These are phyloP conservation scores for Zosterops lateralis DNA, from an alignment of 2,113 vertebrate species.

Conservation along the genomic window DNA sequence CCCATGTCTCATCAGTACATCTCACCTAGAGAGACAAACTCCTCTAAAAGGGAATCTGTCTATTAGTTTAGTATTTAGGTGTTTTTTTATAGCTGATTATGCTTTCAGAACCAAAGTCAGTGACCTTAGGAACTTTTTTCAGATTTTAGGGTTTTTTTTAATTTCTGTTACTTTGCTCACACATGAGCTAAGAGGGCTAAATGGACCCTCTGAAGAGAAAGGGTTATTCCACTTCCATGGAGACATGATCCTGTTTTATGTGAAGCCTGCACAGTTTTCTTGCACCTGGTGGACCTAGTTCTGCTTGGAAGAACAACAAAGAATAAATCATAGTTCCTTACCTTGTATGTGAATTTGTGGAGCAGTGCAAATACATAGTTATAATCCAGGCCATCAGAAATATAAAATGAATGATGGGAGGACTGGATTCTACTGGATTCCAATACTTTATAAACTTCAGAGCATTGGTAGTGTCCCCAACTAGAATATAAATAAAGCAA, in stretches of 20 bases:
- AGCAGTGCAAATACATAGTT: not conserved
- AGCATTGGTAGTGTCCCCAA: not conserved
- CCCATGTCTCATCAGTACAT: not conserved
- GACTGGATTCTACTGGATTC: not conserved
- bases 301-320: not conserved
- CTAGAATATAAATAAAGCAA: conserved; percentile 48
- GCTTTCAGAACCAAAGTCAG: not conserved
- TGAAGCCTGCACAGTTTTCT: not conserved
- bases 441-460: not conserved
- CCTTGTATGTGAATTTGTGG: not conserved
- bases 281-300: not conserved
- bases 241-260: not conserved
- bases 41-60: not conserved
- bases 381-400: not conserved
- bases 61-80: not conserved
- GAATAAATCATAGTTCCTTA: not conserved
- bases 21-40: not conserved
- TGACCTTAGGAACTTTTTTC: not conserved
- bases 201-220: not conserved
- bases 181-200: not conserved
- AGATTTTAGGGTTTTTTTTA: not conserved
- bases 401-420: not conserved
- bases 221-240: not conserved
- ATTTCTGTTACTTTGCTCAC: not conserved
- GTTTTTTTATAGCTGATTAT: not conserved